These are phyloP conservation scores for Ciconia maguari DNA, from an alignment of 2,113 vertebrate genomes.

Conservation along the genomic window DNA sequence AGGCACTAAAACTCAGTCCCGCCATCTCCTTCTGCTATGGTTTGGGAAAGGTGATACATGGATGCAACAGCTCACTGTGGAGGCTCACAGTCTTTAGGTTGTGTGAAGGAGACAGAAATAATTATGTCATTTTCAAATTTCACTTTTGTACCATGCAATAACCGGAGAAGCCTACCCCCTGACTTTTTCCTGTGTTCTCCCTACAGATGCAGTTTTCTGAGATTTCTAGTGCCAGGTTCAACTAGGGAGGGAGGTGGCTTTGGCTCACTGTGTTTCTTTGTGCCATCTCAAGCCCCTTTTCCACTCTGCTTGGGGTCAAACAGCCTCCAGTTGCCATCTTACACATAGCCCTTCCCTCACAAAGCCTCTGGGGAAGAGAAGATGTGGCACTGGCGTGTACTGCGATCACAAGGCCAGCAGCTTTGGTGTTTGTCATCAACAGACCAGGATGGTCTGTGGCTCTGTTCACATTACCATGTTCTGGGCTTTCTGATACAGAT, in stretches of 20 bases:
- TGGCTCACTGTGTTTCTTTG: background rate
- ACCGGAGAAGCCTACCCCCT: background rate
- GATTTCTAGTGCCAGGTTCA: background rate
- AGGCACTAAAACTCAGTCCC: background rate
- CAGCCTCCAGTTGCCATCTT: background rate
- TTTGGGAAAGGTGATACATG: background rate
- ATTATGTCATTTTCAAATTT: background rate
- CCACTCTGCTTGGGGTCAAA: background rate
- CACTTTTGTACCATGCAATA: background rate
- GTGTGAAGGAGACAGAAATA: background rate
- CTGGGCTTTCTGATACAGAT: background rate
- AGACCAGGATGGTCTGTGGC: accelerated
- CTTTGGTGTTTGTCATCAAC: background rate
- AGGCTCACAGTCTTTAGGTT: background rate
- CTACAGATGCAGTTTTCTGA: background rate
- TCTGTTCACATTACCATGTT: background rate
- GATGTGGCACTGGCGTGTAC: accelerated
- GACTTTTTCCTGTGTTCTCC: background rate
- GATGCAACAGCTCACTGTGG: background rate
- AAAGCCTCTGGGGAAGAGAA: background rate
- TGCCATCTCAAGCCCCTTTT: background rate
- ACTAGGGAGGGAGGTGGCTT: background rate
- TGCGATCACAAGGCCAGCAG: background rate
- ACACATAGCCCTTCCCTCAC: background rate
- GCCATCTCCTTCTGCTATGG: background rate